Conservation (phyloP, 1,140 invertebrate species). For the Cherax destructor region DNA sequence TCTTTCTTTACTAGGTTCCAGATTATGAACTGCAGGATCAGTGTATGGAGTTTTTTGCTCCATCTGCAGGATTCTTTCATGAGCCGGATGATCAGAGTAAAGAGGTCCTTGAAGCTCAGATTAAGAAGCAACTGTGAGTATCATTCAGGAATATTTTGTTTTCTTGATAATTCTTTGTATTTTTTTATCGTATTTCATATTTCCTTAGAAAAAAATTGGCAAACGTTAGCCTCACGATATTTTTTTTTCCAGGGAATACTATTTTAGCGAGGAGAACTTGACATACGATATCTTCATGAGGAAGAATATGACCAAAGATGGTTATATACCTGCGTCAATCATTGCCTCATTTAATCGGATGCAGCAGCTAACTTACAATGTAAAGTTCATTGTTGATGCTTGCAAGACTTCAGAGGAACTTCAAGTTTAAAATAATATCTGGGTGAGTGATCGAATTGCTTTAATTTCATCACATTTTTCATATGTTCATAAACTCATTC, state of each 20-base stretch:
- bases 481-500: no score
- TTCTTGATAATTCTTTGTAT: no score
- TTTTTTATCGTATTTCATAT: no score
- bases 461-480: no score
- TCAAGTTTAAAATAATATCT: conserved; percentile 86
- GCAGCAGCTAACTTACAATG: conserved; percentile 89
- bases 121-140: conserved; percentile 90
- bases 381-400: conserved; percentile 87
- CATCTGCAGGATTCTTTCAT: conserved; percentile 81
- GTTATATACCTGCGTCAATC: conserved; percentile 92
- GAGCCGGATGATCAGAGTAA: conserved; percentile 78
- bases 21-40: conserved; percentile 72
- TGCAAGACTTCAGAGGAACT: conserved; percentile 88
- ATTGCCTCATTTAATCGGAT: conserved; percentile 98
- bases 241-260: conserved; percentile 90
- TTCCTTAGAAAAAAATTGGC: no score
- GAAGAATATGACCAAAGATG: conserved; percentile 95
- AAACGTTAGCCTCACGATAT: no score
- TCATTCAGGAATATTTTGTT: no score
- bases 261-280: conserved; percentile 98
- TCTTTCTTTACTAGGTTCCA: conserved; percentile 74
- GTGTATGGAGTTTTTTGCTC: conserved; percentile 77
- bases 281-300: conserved; percentile 96
- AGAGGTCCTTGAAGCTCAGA: conserved; percentile 83
- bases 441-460: conserved; percentile 78